Evolutionary conservation across 2,888 invertebrate species (phyloP), one percentile per base, ranked within the genome.

Genomic region (Oxystoma pomonae): DNA sequence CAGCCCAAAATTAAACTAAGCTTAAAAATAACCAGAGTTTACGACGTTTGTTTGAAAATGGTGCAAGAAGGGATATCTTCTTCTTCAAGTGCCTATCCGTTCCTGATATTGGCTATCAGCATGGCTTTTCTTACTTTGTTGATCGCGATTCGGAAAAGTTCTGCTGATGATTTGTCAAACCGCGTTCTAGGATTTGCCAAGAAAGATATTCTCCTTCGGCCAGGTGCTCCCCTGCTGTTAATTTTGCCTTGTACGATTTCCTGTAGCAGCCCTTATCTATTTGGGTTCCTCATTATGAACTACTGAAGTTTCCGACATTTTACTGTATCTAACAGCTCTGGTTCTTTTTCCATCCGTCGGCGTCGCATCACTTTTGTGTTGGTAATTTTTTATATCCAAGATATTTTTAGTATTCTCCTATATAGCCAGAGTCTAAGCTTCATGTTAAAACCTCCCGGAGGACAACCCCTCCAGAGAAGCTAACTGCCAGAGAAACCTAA

Each of bases 41-140:
- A n/a, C n/a, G n/a, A n/a, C n/a, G n/a, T n/a, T n/a, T n/a, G n/a
- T n/a, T n/a, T n/a, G n/a, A n/a, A n/a, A n/a, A n/a, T n/a, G n/a
- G n/a, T n/a, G n/a, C n/a, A n/a, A n/a, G n/a, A n/a, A n/a, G n/a
- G n/a, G n/a, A n/a, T n/a, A n/a, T n/a, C n/a, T n/a, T n/a, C n/a
- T n/a, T n/a, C n/a, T n/a, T n/a, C n/a, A n/a, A n/a, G n/a, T n/a
- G n/a, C n/a, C n/a, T n/a, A n/a, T n/a, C n/a, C n/a, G n/a, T n/a
- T n/a, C n/a, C n/a, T n/a, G n/a, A n/a, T n/a, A n/a, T n/a, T n/a
- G n/a, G n/a, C n/a, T n/a, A n/a, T n/a, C n/a, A n/a, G n/a, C n/a
- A n/a, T n/a, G n/a, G n/a, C 58, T 35, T 3, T 58, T 49, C 16
- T 58, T 49, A 58, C 35, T 58, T 58, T 58, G 35, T 58, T 58